Evolutionary conservation across 2,113 vertebrate genomes (phyloP).

Genomic region (Lynx canadensis): DNA sequence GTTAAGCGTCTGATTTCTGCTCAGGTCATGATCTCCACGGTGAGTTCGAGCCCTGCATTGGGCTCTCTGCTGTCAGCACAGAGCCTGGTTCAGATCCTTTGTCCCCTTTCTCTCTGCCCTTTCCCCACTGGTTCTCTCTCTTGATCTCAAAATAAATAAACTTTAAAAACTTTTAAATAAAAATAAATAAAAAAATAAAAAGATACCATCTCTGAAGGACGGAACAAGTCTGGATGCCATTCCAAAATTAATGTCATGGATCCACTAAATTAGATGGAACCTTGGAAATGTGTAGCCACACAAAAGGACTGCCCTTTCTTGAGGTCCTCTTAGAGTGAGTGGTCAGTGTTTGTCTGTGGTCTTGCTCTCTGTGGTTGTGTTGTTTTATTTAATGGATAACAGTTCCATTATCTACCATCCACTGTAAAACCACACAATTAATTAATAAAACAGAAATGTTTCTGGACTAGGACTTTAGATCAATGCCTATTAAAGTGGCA

Average conservation of each 20-base stretch:
- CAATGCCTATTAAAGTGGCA: conserved; percentile 32
- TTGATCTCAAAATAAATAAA: too few species aligned
- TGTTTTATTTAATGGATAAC: conserved; percentile 44
- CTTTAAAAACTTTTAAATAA: too few species aligned
- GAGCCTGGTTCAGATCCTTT: too few species aligned
- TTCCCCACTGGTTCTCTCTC: too few species aligned
- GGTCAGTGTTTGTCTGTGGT: background rate
- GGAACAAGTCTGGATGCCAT: background rate
- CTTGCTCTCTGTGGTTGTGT: background rate
- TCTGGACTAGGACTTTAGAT: conserved; percentile 57
- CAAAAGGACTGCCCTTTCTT: fast-evolving
- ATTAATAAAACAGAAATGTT: conserved; percentile 72
- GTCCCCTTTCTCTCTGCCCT: too few species aligned
- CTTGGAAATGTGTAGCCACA: background rate
- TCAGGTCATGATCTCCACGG: too few species aligned
- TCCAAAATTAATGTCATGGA: background rate
- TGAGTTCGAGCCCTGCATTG: too few species aligned
- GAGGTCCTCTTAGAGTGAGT: background rate
- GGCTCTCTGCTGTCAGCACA: too few species aligned
- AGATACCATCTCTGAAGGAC: background rate
- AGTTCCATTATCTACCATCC: background rate
- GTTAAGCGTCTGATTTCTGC: too few species aligned
- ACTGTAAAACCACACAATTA: conserved; percentile 56
- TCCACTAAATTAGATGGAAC: background rate
- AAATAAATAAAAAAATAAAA: background rate